Conservation (phyloP, 2,113 vertebrate genomes). For the Podocnemis expansa region DNA sequence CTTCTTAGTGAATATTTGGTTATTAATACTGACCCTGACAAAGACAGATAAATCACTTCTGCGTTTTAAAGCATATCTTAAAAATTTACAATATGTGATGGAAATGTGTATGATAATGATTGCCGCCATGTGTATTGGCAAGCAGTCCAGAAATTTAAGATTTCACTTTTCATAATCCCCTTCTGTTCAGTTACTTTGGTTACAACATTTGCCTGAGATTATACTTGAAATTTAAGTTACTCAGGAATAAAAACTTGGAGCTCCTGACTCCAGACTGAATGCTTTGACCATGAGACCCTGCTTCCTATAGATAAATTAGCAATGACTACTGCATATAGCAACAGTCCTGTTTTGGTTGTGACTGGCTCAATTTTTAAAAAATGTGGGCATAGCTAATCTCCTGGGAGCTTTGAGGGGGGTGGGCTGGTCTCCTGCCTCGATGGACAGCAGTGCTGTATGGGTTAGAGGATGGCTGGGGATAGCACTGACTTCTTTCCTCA, state of each 20-base stretch:
- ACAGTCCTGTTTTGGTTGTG: not conserved
- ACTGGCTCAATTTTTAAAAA: fast-evolving
- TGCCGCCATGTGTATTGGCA: not conserved
- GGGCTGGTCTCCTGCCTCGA: not conserved
- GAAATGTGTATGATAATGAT: not conserved
- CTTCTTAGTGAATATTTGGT: conserved; percentile 5
- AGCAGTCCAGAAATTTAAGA: not conserved
- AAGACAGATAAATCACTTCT: not conserved
- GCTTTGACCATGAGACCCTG: fast-evolving
- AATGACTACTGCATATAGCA: not conserved
- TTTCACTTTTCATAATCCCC: not conserved
- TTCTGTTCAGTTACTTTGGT: not conserved
- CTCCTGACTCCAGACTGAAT: not conserved
- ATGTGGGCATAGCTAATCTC: not conserved
- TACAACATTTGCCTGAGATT: not conserved
- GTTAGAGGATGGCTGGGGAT: not conserved
- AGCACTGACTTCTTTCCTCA: fast-evolving
- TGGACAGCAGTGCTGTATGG: fast-evolving
- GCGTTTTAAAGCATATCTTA: not conserved
- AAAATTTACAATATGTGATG: not conserved
- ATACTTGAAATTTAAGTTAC: not conserved
- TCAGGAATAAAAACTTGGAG: not conserved
- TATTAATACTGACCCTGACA: not conserved
- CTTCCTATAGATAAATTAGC: not conserved
- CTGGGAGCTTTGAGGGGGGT: not conserved